These are phyloP conservation scores for Solenopsis fugax DNA, from an alignment of 1,140 invertebrate genomes.

Conservation along the genomic window DNA sequence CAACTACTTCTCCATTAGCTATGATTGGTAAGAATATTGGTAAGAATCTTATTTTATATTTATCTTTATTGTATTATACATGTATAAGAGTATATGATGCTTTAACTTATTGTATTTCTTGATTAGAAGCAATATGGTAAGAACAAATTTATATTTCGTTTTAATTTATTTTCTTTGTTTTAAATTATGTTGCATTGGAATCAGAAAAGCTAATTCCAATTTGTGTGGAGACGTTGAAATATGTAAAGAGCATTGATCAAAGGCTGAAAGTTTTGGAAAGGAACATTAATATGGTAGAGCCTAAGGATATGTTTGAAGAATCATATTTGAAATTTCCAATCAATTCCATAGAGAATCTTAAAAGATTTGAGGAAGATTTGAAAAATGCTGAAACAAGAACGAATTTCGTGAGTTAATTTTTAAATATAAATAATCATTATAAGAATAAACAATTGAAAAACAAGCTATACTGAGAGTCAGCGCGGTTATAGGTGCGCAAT, in stretches of 20 bases:
- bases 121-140: not conserved
- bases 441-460: too few relatives aligned
- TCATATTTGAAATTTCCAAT: not conserved
- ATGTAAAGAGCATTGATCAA: not conserved
- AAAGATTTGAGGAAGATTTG: not conserved
- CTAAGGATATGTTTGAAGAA: conserved; percentile 3
- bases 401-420: conserved; percentile 27
- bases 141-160: not conserved
- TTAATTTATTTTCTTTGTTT: conserved; percentile 5
- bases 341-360: not conserved
- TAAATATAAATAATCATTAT: not conserved
- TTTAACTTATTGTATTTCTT: not conserved
- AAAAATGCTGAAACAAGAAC: not conserved
- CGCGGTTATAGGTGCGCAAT: too few relatives aligned
- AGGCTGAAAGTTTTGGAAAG: not conserved
- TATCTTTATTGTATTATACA: conserved; percentile 2
- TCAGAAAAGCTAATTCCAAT: not conserved
- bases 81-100: not conserved
- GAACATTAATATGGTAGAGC: not conserved
- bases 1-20: not conserved
- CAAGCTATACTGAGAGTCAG: too few relatives aligned
- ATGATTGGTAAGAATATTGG: not conserved
- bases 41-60: conserved; percentile 8
- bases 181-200: too few relatives aligned
- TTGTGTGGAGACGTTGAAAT: not conserved